phyloP scores from a whole-genome alignment of 1,140 invertebrate genomes.

The Platyscapa corneri region DNA sequence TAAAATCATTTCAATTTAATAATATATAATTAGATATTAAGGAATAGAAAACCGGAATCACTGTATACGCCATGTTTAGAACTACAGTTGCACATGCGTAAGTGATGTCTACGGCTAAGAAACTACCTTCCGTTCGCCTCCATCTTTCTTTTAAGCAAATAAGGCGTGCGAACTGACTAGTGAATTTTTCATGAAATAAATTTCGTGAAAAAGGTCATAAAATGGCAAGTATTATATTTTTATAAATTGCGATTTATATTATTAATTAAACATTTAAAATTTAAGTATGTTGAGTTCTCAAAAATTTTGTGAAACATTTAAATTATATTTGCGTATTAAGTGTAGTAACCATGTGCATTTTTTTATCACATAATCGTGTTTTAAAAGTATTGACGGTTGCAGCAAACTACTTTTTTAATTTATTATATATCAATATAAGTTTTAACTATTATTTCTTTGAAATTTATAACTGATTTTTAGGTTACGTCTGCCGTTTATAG shows the following conservation, averaged over 20 bases:
- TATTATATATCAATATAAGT: no score
- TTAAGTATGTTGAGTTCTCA: neutral
- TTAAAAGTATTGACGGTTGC: no score
- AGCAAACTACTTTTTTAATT: no score
- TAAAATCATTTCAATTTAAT: no score
- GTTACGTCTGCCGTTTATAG: no score
- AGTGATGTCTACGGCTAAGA: neutral
- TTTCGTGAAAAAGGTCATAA: conserved; percentile 55
- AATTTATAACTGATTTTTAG: no score
- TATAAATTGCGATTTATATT: neutral
- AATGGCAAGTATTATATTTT: conserved; percentile 61
- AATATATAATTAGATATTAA: neutral
- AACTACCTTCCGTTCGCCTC: conserved; percentile 57
- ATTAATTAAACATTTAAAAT: neutral
- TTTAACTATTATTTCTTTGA: no score
- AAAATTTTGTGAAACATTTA: neutral
- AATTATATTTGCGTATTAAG: neutral
- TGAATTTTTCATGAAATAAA: conserved; percentile 57
- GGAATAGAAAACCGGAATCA: conserved; percentile 16
- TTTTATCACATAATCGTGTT: no score
- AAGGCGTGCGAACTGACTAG: conserved; percentile 53
- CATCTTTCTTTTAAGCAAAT: conserved; percentile 62
- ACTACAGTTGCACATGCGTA: neutral
- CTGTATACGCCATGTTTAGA: conserved; percentile 2
- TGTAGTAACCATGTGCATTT: no score